Percentiles rank a stretch among this genome's conserved stretches.
phyloP scores from a whole-genome alignment of 2,797 vertebrate species.

The Acrossocheilus fasciatus region DNA sequence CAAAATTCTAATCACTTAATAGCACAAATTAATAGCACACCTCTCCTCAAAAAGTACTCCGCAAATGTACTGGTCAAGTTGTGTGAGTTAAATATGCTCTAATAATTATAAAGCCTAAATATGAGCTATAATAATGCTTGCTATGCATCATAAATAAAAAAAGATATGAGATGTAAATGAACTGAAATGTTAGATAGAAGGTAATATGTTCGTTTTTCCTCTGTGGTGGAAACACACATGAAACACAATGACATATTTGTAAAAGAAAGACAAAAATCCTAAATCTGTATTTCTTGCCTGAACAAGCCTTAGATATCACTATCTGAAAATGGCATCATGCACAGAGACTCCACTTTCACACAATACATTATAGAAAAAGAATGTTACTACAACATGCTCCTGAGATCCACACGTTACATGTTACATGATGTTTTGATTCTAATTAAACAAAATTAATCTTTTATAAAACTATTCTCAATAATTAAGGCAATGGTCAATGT shows the following conservation, averaged over 20 bases:
- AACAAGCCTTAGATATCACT: slow-evolving; percentile 53
- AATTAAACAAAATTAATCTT: background rate
- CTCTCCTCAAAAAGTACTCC: background rate
- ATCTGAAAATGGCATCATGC: slow-evolving; percentile 47
- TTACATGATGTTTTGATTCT: background rate
- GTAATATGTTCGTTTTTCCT: background rate
- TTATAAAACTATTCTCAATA: background rate
- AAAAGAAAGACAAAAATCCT: background rate
- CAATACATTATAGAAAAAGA: background rate
- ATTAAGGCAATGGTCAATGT: background rate
- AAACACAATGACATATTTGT: background rate
- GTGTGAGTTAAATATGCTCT: background rate
- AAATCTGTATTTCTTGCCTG: slow-evolving; percentile 37
- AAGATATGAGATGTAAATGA: background rate
- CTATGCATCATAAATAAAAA: background rate
- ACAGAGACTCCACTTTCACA: slow-evolving; percentile 10
- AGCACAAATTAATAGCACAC: background rate
- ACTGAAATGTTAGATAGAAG: background rate
- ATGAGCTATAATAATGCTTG: background rate
- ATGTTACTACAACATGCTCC: too few species aligned
- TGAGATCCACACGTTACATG: background rate
- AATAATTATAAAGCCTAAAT: background rate
- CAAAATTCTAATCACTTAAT: background rate
- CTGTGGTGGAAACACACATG: background rate
- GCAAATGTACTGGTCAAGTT: background rate